Base-by-base conservation (phyloP, 2,113 vertebrate genomes). In the Pelobates fuscus region DNA sequence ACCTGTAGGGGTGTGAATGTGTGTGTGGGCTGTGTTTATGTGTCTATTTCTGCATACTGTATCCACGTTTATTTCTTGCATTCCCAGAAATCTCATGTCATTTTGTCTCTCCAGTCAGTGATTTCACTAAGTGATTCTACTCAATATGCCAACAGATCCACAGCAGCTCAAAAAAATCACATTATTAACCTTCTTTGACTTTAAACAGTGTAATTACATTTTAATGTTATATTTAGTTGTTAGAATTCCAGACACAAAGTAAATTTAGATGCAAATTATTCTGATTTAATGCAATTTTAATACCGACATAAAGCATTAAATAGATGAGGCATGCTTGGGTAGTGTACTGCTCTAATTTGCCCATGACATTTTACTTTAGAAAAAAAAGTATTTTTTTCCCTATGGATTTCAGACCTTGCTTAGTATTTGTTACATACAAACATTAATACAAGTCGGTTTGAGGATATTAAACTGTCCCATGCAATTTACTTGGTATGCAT, bases 161-260 rank as follows among this genome's bases (percentile, higher is more conserved):
- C 80, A 61, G 81, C 79, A 68, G 79, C 76, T 80, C 0, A 72
- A 70, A 77, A 81, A 80, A 82, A 79, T 76, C 85, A 85, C 79
- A 82, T 84, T 81, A 86, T 89, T 89, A 88, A 88, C 86, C 86
- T 88, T 78, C 83, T 62, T 72, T 71, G 83, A 81, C 86, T 87
- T 88, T 78, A 84, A 83, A 86, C 83, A 85, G 81, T 66, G 54
- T 89, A 84, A 87, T 86, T 89, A 83, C 85, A 81, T 86, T 87
- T 88, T 88, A 85, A 87, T 86, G 84, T 84, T 82, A 70, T 80
- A 86, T 86, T 82, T 78, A 78, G 0, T 0, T 14, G 79, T 89
- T 89, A 86, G 83, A 81, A 88, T 88, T 83, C 85, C 81, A 82
- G 82, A 82, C 86, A 86, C 81, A 72, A 54, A 84, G 77, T 81